Evolutionary conservation across 1,140 invertebrate genomes (phyloP), one percentile per base, ranked within the genome.

Genomic region (Medauroidea extradentata): DNA sequence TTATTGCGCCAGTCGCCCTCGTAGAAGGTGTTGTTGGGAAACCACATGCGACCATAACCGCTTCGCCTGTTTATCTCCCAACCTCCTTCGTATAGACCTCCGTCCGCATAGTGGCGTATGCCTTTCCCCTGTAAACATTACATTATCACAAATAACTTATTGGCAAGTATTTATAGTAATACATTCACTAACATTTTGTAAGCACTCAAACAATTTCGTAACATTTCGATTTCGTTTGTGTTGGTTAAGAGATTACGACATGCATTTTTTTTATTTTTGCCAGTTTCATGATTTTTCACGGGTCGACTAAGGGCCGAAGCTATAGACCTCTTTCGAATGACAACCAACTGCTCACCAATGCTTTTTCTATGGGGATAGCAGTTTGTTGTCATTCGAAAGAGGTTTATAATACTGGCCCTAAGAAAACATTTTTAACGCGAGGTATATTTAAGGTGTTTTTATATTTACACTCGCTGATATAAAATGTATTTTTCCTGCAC

Each of bases 1-100:
- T 84, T 83, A 14, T 68, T 64, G 44, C 73, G 72, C 77, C 84
- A 89, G 55, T 81, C 74, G 5, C 87, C 88, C 49, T 82, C 76
- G 62, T 85, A 87, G 38, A 80, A 75, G 46, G 77, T 75, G 2
- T 78, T 79, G 53, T 84, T 77, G 18, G 72, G 67, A 62, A 79
- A 84, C 64, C 80, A 79, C 39, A 73, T 66, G 64, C 68, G 44
- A 3, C 87, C 88, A 62, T 83, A 84, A 0, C 86, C 87, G 39
- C 85, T 72, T 18, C 79, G 71, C 58, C 79, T 74, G 14, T 83
- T 83, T 13, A 68, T 64, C 43, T 74, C 72, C 77, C 84, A 89
- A 53, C 81, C 75, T 7, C 87, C 88, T 52, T 82, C 76, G 62
- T 85, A 87, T 29, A 80, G 75, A 48, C 77, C 75, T 2, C 78